phyloP scores from a whole-genome alignment of 2,113 vertebrate genomes.

The Scatophagus argus region DNA sequence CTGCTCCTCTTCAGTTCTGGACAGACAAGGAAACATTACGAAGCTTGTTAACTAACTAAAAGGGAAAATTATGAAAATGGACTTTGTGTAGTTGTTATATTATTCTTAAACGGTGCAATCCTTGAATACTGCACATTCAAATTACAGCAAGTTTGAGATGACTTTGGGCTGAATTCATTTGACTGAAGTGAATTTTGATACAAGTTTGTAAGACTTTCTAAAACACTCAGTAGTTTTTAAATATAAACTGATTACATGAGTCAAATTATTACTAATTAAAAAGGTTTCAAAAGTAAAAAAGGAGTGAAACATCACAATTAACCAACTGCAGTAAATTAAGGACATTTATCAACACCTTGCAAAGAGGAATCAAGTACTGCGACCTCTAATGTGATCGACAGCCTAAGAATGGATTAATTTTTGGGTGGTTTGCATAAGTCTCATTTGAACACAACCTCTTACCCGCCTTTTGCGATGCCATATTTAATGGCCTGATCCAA shows the following conservation, averaged over 20 bases:
- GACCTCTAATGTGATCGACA: neutral
- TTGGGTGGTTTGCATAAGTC: neutral
- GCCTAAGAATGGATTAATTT: neutral
- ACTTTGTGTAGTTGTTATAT: no score
- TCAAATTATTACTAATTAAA: no score
- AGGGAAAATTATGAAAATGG: neutral
- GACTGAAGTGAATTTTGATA: no score
- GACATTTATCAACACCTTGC: neutral
- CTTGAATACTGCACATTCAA: neutral
- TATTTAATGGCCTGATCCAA: constrained; percentile 92
- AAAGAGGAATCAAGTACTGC: neutral
- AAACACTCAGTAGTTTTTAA: no score
- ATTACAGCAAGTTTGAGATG: neutral
- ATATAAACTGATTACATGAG: no score
- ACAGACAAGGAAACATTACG: neutral
- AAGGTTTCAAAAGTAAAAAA: neutral
- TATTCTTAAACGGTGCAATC: neutral
- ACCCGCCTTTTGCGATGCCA: constrained; percentile 91
- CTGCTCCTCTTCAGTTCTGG: constrained; percentile 92
- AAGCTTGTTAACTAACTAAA: neutral
- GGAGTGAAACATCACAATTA: neutral
- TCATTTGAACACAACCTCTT: neutral
- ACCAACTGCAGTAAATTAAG: neutral
- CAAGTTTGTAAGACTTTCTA: no score
- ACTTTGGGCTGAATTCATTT: no score